A percentile compares a stretch with the other conserved stretches of the same genome.
phyloP scores from a whole-genome alignment of 2,888 invertebrate species.

The Actias luna region DNA sequence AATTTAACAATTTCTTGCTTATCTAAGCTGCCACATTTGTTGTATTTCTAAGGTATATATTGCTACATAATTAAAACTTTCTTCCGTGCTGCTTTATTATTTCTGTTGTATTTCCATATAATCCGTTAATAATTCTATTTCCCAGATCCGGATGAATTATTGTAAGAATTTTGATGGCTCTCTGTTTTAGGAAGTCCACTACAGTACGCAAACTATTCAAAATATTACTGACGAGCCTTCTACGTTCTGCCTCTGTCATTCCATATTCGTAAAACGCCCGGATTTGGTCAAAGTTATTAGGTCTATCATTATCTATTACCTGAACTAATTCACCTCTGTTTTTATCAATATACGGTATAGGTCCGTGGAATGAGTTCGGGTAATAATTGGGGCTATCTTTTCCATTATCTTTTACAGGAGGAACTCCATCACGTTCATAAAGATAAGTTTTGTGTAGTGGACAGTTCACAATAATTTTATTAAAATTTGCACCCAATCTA shows the following conservation, averaged over 20 bases:
- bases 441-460: conserved; percentile 86
- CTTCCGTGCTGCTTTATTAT: neutral
- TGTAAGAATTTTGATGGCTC: conserved; percentile 16
- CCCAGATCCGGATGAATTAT: conserved; percentile 21
- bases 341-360: conserved; percentile 83
- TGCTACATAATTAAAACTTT: neutral
- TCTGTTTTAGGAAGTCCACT: conserved; percentile 70
- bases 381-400: conserved; percentile 93
- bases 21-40: too few relatives aligned
- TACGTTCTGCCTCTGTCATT: conserved; percentile 85
- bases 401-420: conserved; percentile 87
- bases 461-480: conserved; percentile 95
- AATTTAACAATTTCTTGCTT: too few relatives aligned
- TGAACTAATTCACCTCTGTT: conserved; percentile 73
- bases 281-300: conserved; percentile 92
- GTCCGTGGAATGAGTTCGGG: conserved; percentile 95
- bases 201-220: conserved; percentile 86
- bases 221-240: conserved; percentile 89
- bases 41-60: too few relatives aligned
- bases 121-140: conserved; percentile 15
- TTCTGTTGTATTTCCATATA: conserved; percentile 10
- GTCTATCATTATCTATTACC: conserved; percentile 86
- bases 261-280: conserved; percentile 88
- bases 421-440: conserved; percentile 92
- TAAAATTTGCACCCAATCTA: conserved; percentile 93